Evolutionary conservation across 2,797 vertebrate species (phyloP).

Genomic region (Adelosebastes latens): DNA sequence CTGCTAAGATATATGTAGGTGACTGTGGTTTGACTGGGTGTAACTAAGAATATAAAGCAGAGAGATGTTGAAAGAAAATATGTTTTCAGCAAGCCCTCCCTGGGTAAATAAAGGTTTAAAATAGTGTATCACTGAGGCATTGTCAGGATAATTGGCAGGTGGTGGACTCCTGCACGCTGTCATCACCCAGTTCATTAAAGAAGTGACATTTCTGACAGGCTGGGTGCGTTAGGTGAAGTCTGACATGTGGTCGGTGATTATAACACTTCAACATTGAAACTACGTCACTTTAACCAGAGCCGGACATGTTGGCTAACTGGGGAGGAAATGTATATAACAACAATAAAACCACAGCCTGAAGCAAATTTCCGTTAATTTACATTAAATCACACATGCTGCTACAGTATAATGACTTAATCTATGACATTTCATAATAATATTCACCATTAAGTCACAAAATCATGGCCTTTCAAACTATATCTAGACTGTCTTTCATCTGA

Average conservation of each 20-base stretch:
- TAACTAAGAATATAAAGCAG: constrained; percentile 8
- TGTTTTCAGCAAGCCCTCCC: constrained; percentile 20
- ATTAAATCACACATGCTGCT: neutral
- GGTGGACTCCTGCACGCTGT: neutral
- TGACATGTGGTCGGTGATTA: neutral
- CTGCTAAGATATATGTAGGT: neutral
- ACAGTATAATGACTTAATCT: neutral
- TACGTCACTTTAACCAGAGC: neutral
- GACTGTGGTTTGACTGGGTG: constrained; percentile 21
- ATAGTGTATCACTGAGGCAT: neutral
- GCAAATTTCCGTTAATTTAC: neutral
- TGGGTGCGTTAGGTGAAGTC: neutral
- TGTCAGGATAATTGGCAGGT: constrained; percentile 20
- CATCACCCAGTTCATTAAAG: neutral
- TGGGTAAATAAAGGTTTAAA: constrained; percentile 36
- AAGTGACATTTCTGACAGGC: neutral
- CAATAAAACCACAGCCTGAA: neutral
- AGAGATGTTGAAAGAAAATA: constrained; percentile 1
- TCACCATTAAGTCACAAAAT: neutral
- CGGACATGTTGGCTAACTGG: no score
- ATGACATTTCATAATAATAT: neutral
- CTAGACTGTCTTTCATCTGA: neutral
- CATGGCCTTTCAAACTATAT: neutral
- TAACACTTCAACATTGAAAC: neutral
- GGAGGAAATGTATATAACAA: no score